Conservation (phyloP, 2,888 invertebrate species). For the Papilio elwesi region DNA sequence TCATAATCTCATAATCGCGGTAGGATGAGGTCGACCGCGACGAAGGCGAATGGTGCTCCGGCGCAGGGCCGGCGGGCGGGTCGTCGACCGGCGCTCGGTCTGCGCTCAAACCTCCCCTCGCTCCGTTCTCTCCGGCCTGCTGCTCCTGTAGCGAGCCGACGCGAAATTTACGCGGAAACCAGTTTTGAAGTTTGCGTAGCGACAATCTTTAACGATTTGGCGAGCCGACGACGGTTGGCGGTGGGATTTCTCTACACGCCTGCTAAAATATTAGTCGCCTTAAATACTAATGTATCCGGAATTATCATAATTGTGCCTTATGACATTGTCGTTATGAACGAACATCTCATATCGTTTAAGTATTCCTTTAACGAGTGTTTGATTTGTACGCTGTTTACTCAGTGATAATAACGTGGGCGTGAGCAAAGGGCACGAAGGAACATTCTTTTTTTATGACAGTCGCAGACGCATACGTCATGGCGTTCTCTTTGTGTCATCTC, state of each 20-base stretch:
- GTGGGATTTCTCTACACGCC: background rate
- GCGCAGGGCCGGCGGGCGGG: conserved; percentile 80
- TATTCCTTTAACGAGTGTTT: conserved; percentile 31
- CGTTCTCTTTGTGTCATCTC: conserved; percentile 22
- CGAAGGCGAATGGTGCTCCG: conserved; percentile 73
- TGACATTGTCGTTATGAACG: conserved; percentile 47
- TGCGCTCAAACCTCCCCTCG: conserved; percentile 75
- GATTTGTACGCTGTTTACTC: conserved; percentile 44
- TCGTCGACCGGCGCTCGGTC: conserved; percentile 82
- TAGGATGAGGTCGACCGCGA: conserved; percentile 65
- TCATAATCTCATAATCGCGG: conserved; percentile 65
- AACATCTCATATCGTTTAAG: conserved; percentile 31
- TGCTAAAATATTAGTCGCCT: background rate
- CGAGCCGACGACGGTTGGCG: conserved; percentile 55
- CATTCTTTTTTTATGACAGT: conserved; percentile 68
- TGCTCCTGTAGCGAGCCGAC: conserved; percentile 79
- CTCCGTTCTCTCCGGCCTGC: conserved; percentile 67
- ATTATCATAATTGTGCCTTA: conserved; percentile 12
- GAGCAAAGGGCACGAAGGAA: conserved; percentile 49
- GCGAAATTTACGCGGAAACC: conserved; percentile 82
- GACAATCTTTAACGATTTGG: conserved; percentile 59
- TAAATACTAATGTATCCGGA: conserved; percentile 48
- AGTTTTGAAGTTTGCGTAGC: conserved; percentile 64
- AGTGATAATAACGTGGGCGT: conserved; percentile 57
- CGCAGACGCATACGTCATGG: conserved; percentile 50